phyloP scores from a whole-genome alignment of 1,140 invertebrate genomes.

The Anoplophora glabripennis region DNA sequence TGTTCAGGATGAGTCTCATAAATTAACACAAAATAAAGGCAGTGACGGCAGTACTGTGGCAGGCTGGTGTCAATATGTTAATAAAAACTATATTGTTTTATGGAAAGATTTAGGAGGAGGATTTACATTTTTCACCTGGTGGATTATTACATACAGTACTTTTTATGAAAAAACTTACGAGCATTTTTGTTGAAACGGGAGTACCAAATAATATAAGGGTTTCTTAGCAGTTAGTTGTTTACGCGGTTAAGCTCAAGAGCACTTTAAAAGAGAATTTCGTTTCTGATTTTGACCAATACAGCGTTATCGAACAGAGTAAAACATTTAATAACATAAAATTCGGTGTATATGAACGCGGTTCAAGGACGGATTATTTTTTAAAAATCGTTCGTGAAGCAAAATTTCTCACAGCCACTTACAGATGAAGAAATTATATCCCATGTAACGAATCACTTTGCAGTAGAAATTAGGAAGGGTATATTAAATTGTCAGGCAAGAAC shows the following conservation, averaged over 20 bases:
- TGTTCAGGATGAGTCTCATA: no score
- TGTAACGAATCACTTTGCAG: conserved; percentile 4
- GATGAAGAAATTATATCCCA: conserved; percentile 7
- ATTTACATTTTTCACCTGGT: not conserved
- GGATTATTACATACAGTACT: not conserved
- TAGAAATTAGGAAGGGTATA: not conserved
- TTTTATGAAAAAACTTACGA: conserved; percentile 6
- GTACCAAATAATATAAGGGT: conserved; percentile 10
- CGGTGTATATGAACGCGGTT: no score
- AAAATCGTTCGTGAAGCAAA: conserved; percentile 2
- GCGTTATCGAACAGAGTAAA: conserved; percentile 6
- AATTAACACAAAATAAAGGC: no score
- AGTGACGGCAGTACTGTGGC: no score
- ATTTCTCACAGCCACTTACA: conserved; percentile 10
- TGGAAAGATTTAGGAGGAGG: conserved; percentile 9
- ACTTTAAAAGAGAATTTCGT: not conserved
- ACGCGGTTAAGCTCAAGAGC: conserved; percentile 5
- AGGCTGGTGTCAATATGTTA: not conserved
- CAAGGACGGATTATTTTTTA: conserved; percentile 9
- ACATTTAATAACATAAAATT: no score
- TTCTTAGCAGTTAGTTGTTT: not conserved
- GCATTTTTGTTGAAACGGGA: conserved; percentile 3
- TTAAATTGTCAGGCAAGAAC: not conserved
- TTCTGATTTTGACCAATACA: not conserved
- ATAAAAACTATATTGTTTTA: not conserved